These are phyloP conservation scores for Aythya fuligula DNA, from an alignment of 2,797 vertebrate genomes.

Conservation along the genomic window DNA sequence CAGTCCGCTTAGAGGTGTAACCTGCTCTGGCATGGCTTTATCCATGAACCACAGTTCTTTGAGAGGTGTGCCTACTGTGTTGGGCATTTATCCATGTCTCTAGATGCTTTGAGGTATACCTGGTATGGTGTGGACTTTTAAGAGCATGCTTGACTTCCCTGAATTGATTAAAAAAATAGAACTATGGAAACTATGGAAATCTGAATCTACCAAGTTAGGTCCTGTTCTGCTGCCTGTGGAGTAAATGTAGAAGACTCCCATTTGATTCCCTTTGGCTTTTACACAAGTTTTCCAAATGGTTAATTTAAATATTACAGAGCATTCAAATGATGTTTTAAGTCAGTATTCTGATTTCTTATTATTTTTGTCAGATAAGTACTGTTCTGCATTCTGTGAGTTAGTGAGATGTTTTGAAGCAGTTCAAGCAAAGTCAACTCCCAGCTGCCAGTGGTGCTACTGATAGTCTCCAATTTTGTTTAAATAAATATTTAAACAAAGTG, in stretches of 20 bases:
- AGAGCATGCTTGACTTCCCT: not conserved
- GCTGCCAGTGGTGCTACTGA: not conserved
- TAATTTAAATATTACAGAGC: not conserved
- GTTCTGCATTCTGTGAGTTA: not conserved
- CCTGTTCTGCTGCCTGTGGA: not conserved
- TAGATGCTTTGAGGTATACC: too few relatives aligned
- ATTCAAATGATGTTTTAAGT: not conserved
- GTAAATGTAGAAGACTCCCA: not conserved
- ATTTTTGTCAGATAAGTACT: not conserved
- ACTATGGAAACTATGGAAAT: not conserved
- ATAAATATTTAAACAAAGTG: not conserved
- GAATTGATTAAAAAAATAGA: not conserved
- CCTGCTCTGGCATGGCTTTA: not conserved
- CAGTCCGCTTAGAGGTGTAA: not conserved
- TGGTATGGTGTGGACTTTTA: not conserved
- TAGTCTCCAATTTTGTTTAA: not conserved
- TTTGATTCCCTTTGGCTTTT: not conserved
- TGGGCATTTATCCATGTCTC: not conserved
- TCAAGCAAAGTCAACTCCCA: not conserved
- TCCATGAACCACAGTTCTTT: not conserved
- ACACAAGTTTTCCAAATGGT: not conserved
- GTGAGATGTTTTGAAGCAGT: not conserved
- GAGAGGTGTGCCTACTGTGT: not conserved
- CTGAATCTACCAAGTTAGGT: not conserved
- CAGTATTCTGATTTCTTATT: not conserved